Evolutionary conservation across 2,797 vertebrate species (phyloP), one percentile per base, ranked within the genome.

Genomic region (Poeciliopsis presidionis): DNA sequence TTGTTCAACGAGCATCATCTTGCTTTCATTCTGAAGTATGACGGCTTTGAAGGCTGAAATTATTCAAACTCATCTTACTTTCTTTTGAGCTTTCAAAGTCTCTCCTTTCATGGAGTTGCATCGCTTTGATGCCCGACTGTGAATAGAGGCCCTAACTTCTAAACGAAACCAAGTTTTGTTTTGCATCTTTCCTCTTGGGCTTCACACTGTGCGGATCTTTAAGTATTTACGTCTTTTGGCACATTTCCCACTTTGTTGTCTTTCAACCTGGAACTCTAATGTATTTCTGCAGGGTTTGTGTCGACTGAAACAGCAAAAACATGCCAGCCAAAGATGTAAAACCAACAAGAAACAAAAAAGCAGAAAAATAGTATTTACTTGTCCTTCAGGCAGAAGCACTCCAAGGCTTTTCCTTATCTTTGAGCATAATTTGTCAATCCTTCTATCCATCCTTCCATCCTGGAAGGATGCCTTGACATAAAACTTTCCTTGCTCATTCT

Each of bases 31-130:
- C 76, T 53, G 33, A 25, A 78, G 8, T 18, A 39, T 41, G 70
- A 80, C 46, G 18, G 30, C 71, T 70, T 74, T 86, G 69, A 80
- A 76, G 30, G 74, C 45, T 65, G 6, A 57, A 46, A 73, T 81
- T 51, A 75, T 81, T 72, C 57, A 73, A 45, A 41, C 1, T 67
- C 43, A 13, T 61, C 12, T 72, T 49, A 75, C 72, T 49, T 75
- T 72, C 18, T 59, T 78, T 28, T n/a, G 5, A 49, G 67, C 14
- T 76, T 55, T 77, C 67, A 49, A 77, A 74, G 45, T 70, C 41
- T 76, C 41, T 77, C 51, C 46, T 74, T 79, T 73, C 55, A 73
- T 73, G 36, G n/a, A 63, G 14, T 36, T 39, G 2, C 39, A 81
- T 77, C 69, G 45, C 73, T 78, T 79, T 79, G 47, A 79, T 80